Percentiles rank a stretch among this genome's conserved stretches.
Evolutionary conservation across 2,888 invertebrate genomes (phyloP).

Genomic region (Archaeoteleia sp.): DNA sequence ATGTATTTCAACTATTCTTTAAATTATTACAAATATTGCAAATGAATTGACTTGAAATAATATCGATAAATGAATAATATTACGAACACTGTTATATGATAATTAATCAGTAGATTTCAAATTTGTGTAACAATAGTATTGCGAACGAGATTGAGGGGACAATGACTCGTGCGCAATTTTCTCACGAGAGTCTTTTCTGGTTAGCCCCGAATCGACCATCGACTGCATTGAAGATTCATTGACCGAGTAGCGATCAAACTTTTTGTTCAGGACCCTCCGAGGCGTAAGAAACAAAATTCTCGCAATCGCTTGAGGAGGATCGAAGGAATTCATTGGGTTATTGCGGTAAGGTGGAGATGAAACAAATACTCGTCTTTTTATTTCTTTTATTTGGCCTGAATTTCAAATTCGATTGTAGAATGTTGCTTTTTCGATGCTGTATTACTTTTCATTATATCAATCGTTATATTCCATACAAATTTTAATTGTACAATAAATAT

Average conservation of each 20-base stretch:
- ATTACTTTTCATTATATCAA: not conserved
- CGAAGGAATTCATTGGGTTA: conserved; percentile 33
- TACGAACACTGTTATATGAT: too few relatives aligned
- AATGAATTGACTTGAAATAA: not conserved
- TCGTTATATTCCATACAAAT: too few relatives aligned
- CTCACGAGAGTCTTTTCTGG: conserved; percentile 48
- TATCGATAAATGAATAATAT: not conserved
- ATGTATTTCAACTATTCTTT: too few relatives aligned
- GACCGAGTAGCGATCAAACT: conserved; percentile 48
- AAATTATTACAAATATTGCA: too few relatives aligned
- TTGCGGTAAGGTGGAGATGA: conserved; percentile 38
- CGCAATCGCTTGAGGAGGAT: conserved; percentile 36
- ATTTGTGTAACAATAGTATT: conserved; percentile 13
- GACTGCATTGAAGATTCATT: conserved; percentile 45
- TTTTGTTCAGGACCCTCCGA: conserved; percentile 43
- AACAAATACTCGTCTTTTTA: conserved; percentile 21
- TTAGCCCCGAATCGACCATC: conserved; percentile 40
- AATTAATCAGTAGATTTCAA: too few relatives aligned
- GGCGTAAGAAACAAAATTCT: conserved; percentile 51
- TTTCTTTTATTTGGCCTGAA: conserved; percentile 24
- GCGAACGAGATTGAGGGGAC: conserved; percentile 18
- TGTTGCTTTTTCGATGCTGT: conserved; percentile 18
- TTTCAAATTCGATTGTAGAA: conserved; percentile 33
- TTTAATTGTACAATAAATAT: too few relatives aligned
- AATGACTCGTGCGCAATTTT: conserved; percentile 49